Base-by-base conservation (phyloP, 2,797 vertebrate genomes). In the Acrossocheilus wenchowensis region DNA sequence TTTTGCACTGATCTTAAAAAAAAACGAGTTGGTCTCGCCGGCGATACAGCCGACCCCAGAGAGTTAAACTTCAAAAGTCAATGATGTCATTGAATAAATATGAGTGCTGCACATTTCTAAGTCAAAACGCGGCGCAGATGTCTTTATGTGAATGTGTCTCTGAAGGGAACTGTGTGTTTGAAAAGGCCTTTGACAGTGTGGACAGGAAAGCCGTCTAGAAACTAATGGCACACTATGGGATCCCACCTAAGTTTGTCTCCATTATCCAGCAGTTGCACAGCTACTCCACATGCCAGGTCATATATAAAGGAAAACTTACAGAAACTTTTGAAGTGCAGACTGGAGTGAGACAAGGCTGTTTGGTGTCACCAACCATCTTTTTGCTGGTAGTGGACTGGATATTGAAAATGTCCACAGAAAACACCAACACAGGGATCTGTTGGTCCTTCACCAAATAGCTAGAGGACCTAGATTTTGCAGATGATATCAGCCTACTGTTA, bases 401-500 rank as follows among this genome's bases (percentile, higher is more conserved):
- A 41, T n/a, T 50, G n/a, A 43, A 45, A 26, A 75, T 4, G 26
- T 45, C 73, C 23, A 75, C 5, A 26, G n/a, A 43, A 26, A 45
- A 26, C 7, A 15, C 12, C 73, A 30, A 75, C 39, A 75, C 6
- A n/a, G 23, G 43, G 12, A 75, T 72, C 17, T 1, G 8, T 14
- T 72, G 69, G 69, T 34, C 69, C 69, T 39, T 50, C 73, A 75
- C 6, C 8, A 75, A 74, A 74, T 41, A 48, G 19, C 72, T 48
- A 17, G 43, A 74, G 72, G 41, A 74, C 23, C 23, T 50, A 0
- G 12, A 30, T 30, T 75, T 75, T 0, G 12, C 73, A 45, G 43
- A 50, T 1, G 10, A 75, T 48, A 75, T 50, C 12, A 43, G 73
- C 43, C 43, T 75, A 43, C 23, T 50, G 23, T 74, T 43, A 39